A percentile compares a stretch with the other conserved stretches of the same genome.
phyloP scores from a whole-genome alignment of 37 sponge, comb jelly and placozoan genomes.

The Halichondria panicea region DNA sequence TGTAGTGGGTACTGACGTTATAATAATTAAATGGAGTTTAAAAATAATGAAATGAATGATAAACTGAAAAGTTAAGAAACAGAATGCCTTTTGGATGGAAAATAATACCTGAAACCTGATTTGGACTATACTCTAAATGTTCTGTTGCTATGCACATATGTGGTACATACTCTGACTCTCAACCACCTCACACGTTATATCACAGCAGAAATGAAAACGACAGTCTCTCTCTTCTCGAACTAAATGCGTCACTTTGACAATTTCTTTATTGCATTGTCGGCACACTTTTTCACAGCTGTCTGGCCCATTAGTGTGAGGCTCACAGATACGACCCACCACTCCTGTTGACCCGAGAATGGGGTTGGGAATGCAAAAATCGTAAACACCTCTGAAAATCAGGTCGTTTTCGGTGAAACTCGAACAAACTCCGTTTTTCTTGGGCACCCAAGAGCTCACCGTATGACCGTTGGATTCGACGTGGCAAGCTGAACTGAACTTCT shows the following conservation, averaged over 20 bases:
- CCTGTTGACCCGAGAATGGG: slow-evolving; percentile 24
- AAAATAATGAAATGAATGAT: no score
- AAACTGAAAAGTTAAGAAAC: no score
- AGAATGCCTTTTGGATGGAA: no score
- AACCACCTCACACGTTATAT: slow-evolving; percentile 21
- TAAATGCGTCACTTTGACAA: neutral
- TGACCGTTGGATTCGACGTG: slow-evolving; percentile 5
- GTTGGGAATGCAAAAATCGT: slow-evolving; percentile 20
- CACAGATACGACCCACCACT: slow-evolving; percentile 24
- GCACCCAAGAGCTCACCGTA: neutral
- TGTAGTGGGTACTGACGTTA: no score
- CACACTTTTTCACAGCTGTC: slow-evolving; percentile 32
- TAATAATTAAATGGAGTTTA: no score
- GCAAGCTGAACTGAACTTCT: slow-evolving; percentile 21
- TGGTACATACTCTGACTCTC: neutral
- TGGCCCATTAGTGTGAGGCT: slow-evolving; percentile 6
- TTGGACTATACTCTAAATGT: no score
- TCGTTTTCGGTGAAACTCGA: neutral
- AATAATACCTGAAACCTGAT: no score
- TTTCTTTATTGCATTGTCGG: neutral
- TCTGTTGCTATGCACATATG: slow-evolving; percentile 26
- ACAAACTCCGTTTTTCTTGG: slow-evolving; percentile 2
- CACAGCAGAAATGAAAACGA: slow-evolving; percentile 43
- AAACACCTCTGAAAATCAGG: slow-evolving; percentile 1
- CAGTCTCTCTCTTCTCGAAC: slow-evolving; percentile 19